phyloP scores from a whole-genome alignment of 2,113 vertebrate species.

The Phaethornis superciliosus region DNA sequence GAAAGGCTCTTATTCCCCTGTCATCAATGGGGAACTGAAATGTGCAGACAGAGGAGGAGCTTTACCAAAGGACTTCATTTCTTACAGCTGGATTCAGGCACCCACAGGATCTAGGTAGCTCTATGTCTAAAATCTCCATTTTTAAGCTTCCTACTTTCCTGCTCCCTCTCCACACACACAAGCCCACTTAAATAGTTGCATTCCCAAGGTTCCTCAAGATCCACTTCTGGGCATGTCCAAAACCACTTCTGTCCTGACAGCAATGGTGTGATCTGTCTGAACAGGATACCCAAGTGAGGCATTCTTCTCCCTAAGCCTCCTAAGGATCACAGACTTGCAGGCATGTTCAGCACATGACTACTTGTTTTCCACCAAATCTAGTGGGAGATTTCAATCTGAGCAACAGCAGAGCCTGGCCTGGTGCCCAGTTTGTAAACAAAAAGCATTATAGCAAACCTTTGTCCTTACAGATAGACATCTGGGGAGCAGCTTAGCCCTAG shows the following conservation, averaged over 20 bases:
- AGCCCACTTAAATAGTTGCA: not conserved
- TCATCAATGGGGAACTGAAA: not conserved
- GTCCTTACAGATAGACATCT: not conserved
- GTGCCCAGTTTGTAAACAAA: conserved; percentile 2
- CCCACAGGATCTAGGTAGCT: not conserved
- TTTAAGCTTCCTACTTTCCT: not conserved
- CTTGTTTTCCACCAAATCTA: not conserved
- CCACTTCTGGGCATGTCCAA: not conserved
- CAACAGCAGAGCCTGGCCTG: not conserved
- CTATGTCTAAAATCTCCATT: not conserved
- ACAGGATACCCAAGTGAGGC: not conserved
- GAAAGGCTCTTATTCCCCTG: not conserved
- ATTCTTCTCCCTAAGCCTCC: not conserved
- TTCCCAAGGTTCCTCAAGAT: not conserved
- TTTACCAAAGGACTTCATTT: not conserved
- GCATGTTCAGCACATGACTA: not conserved
- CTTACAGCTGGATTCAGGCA: not conserved
- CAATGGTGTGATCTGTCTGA: not conserved
- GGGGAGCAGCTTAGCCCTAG: not conserved
- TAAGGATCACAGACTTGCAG: not conserved
- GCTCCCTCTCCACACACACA: not conserved
- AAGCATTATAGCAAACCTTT: not conserved
- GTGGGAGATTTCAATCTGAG: not conserved
- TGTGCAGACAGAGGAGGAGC: not conserved
- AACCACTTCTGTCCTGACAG: not conserved